Base-by-base conservation (phyloP, 2,888 invertebrate species). In the Crocallis elinguaria region DNA sequence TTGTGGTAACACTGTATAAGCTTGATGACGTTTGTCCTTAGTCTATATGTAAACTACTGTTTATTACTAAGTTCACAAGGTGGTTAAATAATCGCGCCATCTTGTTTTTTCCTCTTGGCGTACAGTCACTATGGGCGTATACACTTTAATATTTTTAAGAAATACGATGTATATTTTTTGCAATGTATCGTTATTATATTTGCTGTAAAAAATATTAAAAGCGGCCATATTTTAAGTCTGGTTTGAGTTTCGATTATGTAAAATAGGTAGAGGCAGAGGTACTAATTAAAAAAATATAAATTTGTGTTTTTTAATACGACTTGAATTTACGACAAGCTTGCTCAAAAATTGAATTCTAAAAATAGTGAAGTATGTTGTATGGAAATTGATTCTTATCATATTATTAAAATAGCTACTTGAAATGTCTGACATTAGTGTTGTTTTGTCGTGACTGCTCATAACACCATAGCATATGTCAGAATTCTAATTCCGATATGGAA, bases 181-280 rank as follows among this genome's bases (percentile, higher is more conserved):
- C 89, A 82, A 74, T 79, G 67, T 79, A 78, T 80, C 64, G 71
- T 80, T 78, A 77, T n/a, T 74, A 77, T 77, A 61, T 49, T 60
- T 62, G 69, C 71, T 54, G 48, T 72, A 67, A 75, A 68, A 63
- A 72, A 72, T 45, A 52, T 11, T 27, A 42, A 30, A 71, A 60
- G 84, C 84, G 86, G 89, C 89, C 89, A 90, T 90, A 86, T 63
- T 68, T 71, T 69, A 70, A 72, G 67, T 73, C 69, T 68, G 74
- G 75, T 77, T 75, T 76, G 67, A 69, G 73, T 78, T 81, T 75
- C 62, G 66, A 68, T 73, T 66, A 64, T 75, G 71, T 71, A 71
- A 65, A 70, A 61, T 71, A 43, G 71, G 67, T 58, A 48, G 58
- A 54, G 77, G 76, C 71, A 71, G 75, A 79, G 77, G 62, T 69